phyloP scores from a whole-genome alignment of 2,797 vertebrate species.

The Urosaurus nigricauda region DNA sequence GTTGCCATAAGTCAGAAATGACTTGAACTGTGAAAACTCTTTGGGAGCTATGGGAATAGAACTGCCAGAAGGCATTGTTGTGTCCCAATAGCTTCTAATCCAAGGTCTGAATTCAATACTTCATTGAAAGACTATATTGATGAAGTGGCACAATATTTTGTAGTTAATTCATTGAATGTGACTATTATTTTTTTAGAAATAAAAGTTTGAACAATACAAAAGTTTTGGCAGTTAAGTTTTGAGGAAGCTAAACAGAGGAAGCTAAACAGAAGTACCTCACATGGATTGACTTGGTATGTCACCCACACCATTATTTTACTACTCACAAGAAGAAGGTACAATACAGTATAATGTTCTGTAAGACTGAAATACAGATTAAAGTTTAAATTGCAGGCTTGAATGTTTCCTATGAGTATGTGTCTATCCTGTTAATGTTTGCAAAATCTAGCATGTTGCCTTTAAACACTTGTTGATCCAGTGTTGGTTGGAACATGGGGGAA shows the following conservation, averaged over 20 bases:
- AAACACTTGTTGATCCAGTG: not conserved
- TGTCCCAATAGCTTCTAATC: not conserved
- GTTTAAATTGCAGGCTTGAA: not conserved
- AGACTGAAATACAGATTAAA: not conserved
- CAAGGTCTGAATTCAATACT: not conserved
- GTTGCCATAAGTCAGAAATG: no score
- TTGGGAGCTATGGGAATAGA: not conserved
- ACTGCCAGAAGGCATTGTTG: not conserved
- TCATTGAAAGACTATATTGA: not conserved
- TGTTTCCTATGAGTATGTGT: slow-evolving; percentile 6
- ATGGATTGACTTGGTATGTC: not conserved
- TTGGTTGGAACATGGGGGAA: no score
- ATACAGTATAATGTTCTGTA: not conserved
- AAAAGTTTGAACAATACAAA: slow-evolving; percentile 5
- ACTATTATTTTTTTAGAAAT: not conserved
- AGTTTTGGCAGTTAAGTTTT: slow-evolving; percentile 1
- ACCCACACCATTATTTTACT: not conserved
- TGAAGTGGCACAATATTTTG: not conserved
- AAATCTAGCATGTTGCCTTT: not conserved
- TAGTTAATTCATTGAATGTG: not conserved
- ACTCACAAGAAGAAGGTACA: slow-evolving; percentile 11
- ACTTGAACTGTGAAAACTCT: not conserved
- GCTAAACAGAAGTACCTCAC: not conserved
- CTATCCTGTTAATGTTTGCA: not conserved
- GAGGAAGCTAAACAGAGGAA: not conserved